Evolutionary conservation across 1,140 invertebrate genomes (phyloP), one percentile per base, ranked within the genome.

Genomic region (Coboldia fuscipes): DNA sequence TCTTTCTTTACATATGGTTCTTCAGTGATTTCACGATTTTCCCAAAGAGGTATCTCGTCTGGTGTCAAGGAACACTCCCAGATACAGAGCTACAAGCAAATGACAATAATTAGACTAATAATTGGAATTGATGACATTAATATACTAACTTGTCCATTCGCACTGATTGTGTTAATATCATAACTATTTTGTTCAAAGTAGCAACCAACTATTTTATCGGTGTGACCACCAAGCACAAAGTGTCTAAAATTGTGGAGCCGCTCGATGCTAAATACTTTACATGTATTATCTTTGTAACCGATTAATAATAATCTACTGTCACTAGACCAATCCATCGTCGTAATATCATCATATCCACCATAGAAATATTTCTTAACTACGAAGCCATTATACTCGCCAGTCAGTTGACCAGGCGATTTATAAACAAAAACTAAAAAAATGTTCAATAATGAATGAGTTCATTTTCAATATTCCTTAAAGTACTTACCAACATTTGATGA

Each of bases 161-260:
- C 62, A 44, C 75, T 72, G 10, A 86, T 54, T 4, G 79, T 81
- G 32, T 69, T 74, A 2, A 82, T 54, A 59, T 94, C 78, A 41
- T 92, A 69, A 42, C 70, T 79, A 33, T 83, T 68, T 37, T 72
- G 65, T 50, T 89, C 82, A 61, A 97, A 97, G 51, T 84, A 93
- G 38, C 77, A 76, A 2, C 68, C 71, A 7, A 92, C 68, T 36
- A 97, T 74, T 3, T 54, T 45, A 50, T 90, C 81, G 1, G 72
- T 74, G 51, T 96, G 86, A 18, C 81, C 67, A 28, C 78, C 75
- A 14, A 96, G 48, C 1, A 73, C 66, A 44, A 67, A 72, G 17
- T 66, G 68, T 15, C 64, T 66, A 41, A 85, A 72, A 45, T 93
- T 88, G 10, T 60, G 57, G 35, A 68, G 73, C 42, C 70, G 75